A percentile compares a stretch with the other conserved stretches of the same genome.
Evolutionary conservation across 1,140 invertebrate genomes (phyloP).

Genomic region (Trachelipus rathkii): DNA sequence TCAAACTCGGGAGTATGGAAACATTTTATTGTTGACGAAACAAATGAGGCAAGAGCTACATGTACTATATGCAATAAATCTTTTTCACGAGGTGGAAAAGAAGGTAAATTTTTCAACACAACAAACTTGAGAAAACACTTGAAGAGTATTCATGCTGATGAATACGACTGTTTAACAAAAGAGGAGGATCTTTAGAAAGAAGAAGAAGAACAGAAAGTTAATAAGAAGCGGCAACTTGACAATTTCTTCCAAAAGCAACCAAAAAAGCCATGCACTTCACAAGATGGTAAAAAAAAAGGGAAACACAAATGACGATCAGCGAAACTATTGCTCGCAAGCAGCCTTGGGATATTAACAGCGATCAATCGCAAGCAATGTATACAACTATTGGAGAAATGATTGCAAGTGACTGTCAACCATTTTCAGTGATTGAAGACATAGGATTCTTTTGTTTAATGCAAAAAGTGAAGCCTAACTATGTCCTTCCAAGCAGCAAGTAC

Average conservation of each 20-base stretch:
- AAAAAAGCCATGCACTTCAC: background rate
- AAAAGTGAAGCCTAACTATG: slow-evolving; percentile 42
- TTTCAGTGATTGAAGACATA: slow-evolving; percentile 42
- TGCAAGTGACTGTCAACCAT: slow-evolving; percentile 45
- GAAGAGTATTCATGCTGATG: too few relatives aligned
- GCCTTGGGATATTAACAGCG: slow-evolving; percentile 24
- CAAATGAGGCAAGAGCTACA: background rate
- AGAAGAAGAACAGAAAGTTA: background rate
- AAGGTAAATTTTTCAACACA: slow-evolving; percentile 12
- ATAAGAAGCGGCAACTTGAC: slow-evolving; percentile 17
- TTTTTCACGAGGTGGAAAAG: background rate
- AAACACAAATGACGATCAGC: slow-evolving; percentile 1
- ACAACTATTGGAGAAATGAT: slow-evolving; percentile 35
- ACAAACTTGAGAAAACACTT: slow-evolving; percentile 15
- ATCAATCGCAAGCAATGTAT: slow-evolving; percentile 27
- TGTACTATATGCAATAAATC: background rate
- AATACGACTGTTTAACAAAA: too few relatives aligned
- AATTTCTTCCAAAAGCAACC: background rate
- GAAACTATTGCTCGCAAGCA: slow-evolving; percentile 14
- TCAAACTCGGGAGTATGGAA: too few relatives aligned
- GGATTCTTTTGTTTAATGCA: too few relatives aligned
- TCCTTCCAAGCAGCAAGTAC: slow-evolving; percentile 36
- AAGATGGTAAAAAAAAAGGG: background rate
- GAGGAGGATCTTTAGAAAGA: too few relatives aligned
- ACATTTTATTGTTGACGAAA: too few relatives aligned